Conservation (phyloP, 2,113 vertebrate genomes). For the Craseonycteris thonglongyai region DNA sequence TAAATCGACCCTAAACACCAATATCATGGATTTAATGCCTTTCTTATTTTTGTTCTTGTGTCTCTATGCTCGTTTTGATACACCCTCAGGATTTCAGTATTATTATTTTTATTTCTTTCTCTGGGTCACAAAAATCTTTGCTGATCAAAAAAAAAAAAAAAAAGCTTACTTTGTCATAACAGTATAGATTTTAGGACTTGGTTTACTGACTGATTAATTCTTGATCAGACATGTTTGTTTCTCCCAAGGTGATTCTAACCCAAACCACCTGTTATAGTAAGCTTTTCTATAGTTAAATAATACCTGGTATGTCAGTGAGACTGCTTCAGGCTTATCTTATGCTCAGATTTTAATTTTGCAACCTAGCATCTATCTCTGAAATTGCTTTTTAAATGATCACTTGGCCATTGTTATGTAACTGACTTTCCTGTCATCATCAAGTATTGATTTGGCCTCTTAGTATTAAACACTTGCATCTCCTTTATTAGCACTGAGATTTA, state of each 20-base stretch:
- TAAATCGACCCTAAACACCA: background rate
- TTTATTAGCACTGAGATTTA: background rate
- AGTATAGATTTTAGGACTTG: background rate
- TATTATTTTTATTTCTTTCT: constrained; percentile 17
- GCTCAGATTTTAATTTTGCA: constrained; percentile 46
- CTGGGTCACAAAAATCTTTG: background rate
- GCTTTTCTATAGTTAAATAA: constrained; percentile 21
- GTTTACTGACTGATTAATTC: constrained; percentile 6
- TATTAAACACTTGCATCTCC: background rate
- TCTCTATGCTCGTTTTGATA: background rate
- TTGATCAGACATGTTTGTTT: constrained; percentile 22
- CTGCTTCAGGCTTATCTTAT: constrained; percentile 3
- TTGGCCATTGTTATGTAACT: constrained; percentile 1
- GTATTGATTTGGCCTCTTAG: constrained; percentile 38
- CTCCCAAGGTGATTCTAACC: constrained; percentile 38
- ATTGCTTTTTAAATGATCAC: background rate
- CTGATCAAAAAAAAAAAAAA: constrained; percentile 29
- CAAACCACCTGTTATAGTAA: background rate
- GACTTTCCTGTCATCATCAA: constrained; percentile 19
- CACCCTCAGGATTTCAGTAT: background rate
- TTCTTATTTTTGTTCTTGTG: constrained; percentile 13
- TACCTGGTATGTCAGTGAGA: background rate
- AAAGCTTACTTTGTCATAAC: constrained; percentile 40
- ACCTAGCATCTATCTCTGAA: background rate
- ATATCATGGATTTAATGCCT: background rate